Evolutionary conservation across 2,113 vertebrate genomes (phyloP).

Genomic region (Hyaena hyaena): DNA sequence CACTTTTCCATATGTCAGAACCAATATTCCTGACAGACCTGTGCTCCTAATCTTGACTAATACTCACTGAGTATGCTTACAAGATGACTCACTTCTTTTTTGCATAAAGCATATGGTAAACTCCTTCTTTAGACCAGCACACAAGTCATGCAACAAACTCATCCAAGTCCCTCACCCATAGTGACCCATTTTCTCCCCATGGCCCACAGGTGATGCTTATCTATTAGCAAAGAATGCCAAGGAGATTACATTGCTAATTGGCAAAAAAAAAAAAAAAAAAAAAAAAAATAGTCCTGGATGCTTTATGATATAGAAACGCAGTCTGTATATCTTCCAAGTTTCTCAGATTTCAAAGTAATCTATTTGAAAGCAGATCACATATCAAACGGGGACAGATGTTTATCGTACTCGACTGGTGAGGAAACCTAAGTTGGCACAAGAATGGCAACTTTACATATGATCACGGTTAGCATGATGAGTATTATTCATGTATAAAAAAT

Average conservation of each 20-base stretch:
- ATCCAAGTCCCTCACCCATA: not conserved
- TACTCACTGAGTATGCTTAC: not conserved
- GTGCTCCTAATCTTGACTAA: not conserved
- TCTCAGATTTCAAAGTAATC: constrained; percentile 47
- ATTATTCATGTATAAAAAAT: constrained; percentile 1
- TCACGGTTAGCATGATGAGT: not conserved
- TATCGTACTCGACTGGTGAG: constrained; percentile 18
- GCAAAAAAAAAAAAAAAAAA: not conserved
- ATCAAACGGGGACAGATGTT: constrained; percentile 18
- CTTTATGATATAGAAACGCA: constrained; percentile 29
- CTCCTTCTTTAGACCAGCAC: not conserved
- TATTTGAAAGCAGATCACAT: not conserved
- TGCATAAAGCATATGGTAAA: not conserved
- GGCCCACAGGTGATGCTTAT: not conserved
- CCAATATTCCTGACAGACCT: not conserved
- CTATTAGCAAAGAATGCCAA: not conserved
- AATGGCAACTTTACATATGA: constrained; percentile 6
- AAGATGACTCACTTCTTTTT: not conserved
- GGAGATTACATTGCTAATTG: not conserved
- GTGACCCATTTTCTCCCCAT: not conserved
- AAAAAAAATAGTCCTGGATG: not conserved
- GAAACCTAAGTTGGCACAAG: constrained; percentile 41
- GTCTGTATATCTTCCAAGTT: not conserved
- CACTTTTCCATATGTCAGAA: not conserved
- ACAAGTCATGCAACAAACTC: not conserved